A percentile compares a stretch with the other conserved stretches of the same genome.
These are phyloP conservation scores for Chaenodraco wilsoni DNA, from an alignment of 2,797 vertebrate species.

Conservation along the genomic window DNA sequence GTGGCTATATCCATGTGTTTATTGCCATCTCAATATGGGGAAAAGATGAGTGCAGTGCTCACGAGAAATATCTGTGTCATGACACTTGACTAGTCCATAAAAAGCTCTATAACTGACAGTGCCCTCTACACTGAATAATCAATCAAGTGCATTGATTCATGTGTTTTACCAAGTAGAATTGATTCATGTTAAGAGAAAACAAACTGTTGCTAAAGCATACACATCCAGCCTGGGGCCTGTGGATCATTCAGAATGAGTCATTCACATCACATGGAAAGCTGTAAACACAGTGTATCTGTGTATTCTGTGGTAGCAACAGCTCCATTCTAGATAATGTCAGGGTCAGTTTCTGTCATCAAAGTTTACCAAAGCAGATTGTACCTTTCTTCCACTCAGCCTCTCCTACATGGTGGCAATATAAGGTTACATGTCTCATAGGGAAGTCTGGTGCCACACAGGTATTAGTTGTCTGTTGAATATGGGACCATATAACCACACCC, in stretches of 20 bases:
- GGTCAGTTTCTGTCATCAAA: neutral
- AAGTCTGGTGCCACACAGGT: slow-evolving; percentile 29
- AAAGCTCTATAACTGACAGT: slow-evolving; percentile 33
- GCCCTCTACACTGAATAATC: slow-evolving; percentile 51
- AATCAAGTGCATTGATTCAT: slow-evolving; percentile 57
- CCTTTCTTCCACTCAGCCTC: neutral
- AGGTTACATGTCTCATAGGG: slow-evolving; percentile 21
- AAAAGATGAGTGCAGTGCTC: slow-evolving; percentile 14
- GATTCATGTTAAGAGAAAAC: slow-evolving; percentile 38
- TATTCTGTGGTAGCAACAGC: slow-evolving; percentile 12
- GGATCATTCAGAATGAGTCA: slow-evolving; percentile 23
- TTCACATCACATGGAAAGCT: slow-evolving; percentile 8
- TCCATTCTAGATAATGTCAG: neutral
- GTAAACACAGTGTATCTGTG: slow-evolving; percentile 1
- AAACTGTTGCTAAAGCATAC: slow-evolving; percentile 19
- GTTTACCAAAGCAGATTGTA: neutral
- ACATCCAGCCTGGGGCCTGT: neutral
- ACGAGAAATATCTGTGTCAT: slow-evolving; percentile 23
- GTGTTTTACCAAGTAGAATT: slow-evolving; percentile 44
- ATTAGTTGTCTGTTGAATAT: slow-evolving; percentile 6
- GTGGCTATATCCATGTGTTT: neutral
- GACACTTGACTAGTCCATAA: slow-evolving; percentile 45
- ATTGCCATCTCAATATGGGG: slow-evolving; percentile 5
- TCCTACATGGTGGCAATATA: neutral
- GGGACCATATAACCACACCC: slow-evolving; percentile 42